Percentiles rank a stretch among this genome's conserved stretches.
Conservation (phyloP, 2,888 invertebrate species). For the Allophyes oxyacanthae region DNA sequence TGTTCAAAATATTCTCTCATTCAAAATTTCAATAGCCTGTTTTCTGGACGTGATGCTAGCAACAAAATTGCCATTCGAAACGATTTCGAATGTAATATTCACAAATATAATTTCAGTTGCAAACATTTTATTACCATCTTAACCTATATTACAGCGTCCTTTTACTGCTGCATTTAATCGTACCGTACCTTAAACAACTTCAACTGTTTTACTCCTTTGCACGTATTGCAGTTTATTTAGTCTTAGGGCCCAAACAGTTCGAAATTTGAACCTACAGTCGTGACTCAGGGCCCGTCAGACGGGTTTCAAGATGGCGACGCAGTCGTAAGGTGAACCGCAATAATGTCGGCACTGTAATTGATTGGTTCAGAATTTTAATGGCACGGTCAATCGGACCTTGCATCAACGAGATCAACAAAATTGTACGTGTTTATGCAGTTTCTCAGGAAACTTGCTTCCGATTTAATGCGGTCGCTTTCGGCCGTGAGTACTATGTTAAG, state of each 20-base stretch:
- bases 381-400: constrained; percentile 31
- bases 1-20: too few species aligned
- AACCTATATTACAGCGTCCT: constrained; percentile 10
- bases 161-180: constrained; percentile 35
- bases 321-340: constrained; percentile 55
- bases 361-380: constrained; percentile 51
- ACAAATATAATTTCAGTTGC: constrained; percentile 21
- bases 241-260: constrained; percentile 61
- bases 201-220: constrained; percentile 42
- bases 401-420: constrained; percentile 28
- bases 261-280: constrained; percentile 78
- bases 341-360: constrained; percentile 45
- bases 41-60: neutral
- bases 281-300: constrained; percentile 76
- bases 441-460: constrained; percentile 14
- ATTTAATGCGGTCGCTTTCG: neutral
- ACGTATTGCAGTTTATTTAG: constrained; percentile 56
- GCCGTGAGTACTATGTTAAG: too few species aligned
- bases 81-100: constrained; percentile 11
- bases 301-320: constrained; percentile 66
- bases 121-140: constrained; percentile 15
- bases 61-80: neutral
- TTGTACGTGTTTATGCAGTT: constrained; percentile 26
- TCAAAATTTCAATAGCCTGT: too few species aligned
- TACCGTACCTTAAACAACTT: constrained; percentile 32